Evolutionary conservation across 1,140 invertebrate species (phyloP).

Genomic region (Sminthurides bifidus): DNA sequence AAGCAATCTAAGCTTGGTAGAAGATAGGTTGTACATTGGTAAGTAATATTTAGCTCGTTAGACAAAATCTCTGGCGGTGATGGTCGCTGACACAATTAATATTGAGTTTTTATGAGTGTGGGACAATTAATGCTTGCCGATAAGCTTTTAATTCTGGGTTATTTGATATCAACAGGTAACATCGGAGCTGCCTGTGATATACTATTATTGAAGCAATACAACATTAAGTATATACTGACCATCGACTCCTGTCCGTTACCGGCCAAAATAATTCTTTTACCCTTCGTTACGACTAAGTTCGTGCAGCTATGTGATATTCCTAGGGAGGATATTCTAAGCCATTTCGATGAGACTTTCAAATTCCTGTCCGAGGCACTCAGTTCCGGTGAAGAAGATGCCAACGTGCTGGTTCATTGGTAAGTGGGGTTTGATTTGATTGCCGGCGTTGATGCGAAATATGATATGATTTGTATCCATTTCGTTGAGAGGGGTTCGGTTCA

Average conservation of each 20-base stretch:
- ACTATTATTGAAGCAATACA: constrained; percentile 49
- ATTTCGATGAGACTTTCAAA: constrained; percentile 57
- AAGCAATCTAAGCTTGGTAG: too few relatives aligned
- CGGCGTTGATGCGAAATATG: not conserved
- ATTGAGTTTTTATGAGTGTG: not conserved
- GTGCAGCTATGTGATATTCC: constrained; percentile 68
- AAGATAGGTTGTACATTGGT: not conserved
- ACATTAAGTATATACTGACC: constrained; percentile 63
- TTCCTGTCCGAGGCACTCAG: constrained; percentile 45
- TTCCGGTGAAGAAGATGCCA: constrained; percentile 45
- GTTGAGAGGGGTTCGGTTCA: not conserved
- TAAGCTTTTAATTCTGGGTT: not conserved
- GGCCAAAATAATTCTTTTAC: constrained; percentile 51
- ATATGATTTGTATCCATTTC: not conserved
- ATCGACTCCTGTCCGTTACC: constrained; percentile 70
- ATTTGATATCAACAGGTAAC: constrained; percentile 46
- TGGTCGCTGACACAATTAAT: not conserved
- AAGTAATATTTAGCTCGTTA: not conserved
- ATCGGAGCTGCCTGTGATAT: constrained; percentile 62
- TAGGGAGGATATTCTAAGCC: constrained; percentile 64
- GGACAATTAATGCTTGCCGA: not conserved
- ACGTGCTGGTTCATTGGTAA: constrained; percentile 66
- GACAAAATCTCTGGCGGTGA: not conserved
- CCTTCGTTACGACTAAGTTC: constrained; percentile 55
- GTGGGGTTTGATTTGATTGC: constrained; percentile 8